Percentiles rank a stretch among this genome's conserved stretches.
phyloP scores from a whole-genome alignment of 2,888 invertebrate genomes.

The Clivina fossor region DNA sequence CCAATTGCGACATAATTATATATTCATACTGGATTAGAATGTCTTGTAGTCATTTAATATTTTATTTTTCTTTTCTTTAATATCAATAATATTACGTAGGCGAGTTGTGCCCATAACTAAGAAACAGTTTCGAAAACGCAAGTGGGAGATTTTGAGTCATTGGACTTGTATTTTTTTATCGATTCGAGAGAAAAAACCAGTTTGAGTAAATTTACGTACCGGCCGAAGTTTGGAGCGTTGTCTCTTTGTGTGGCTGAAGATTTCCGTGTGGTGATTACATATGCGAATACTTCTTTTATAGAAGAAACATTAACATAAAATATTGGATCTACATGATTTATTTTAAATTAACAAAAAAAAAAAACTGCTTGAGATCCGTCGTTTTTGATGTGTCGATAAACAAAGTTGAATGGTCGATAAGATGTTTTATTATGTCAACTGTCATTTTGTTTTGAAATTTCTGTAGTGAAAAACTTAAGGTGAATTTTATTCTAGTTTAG shows the following conservation, averaged over 20 bases:
- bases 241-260: background rate
- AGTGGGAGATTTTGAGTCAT: slow-evolving; percentile 20
- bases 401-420: too few species aligned
- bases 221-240: background rate
- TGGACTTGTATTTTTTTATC: slow-evolving; percentile 8
- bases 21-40: slow-evolving; percentile 14
- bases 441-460: too few species aligned
- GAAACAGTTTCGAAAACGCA: slow-evolving; percentile 17
- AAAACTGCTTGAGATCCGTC: too few species aligned
- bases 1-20: slow-evolving; percentile 9
- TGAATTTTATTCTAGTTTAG: too few species aligned
- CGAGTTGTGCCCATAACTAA: slow-evolving; percentile 5
- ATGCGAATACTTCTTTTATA: background rate
- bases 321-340: too few species aligned
- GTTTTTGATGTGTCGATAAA: too few species aligned
- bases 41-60: too few species aligned
- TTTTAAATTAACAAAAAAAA: too few species aligned
- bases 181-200: slow-evolving; percentile 4
- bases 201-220: slow-evolving; percentile 4
- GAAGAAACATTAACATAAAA: too few species aligned
- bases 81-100: slow-evolving; percentile 1
- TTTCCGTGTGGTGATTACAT: slow-evolving; percentile 7
- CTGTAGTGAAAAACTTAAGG: too few species aligned
- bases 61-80: too few species aligned
- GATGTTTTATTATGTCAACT: too few species aligned